A percentile compares a stretch with the other conserved stretches of the same genome.
Conservation (phyloP, 2,113 vertebrate species). For the Phodopus roborovskii region DNA sequence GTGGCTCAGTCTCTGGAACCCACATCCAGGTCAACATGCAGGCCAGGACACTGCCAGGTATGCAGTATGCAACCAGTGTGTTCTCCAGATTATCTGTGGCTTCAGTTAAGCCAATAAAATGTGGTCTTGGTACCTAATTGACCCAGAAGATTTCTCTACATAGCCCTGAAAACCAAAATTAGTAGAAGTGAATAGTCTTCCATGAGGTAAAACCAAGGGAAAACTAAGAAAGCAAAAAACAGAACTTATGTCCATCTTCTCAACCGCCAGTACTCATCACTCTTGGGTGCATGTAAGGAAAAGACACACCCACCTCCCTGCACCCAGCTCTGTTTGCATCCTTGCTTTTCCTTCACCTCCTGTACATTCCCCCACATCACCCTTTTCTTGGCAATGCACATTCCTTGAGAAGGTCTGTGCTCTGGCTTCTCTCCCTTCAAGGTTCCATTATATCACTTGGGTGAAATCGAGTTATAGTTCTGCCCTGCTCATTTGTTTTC, state of each 20-base stretch:
- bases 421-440: neutral
- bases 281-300: neutral
- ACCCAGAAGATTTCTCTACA: neutral
- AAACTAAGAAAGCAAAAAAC: constrained; percentile 20
- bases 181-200: neutral
- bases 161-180: neutral
- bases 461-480: neutral
- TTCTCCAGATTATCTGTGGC: neutral
- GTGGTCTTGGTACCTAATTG: neutral
- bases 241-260: neutral
- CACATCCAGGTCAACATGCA: neutral
- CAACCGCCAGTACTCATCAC: neutral
- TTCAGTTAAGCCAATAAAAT: constrained; percentile 3
- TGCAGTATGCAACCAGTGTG: neutral
- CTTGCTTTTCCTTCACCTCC: neutral
- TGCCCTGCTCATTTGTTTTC: neutral
- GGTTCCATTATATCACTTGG: neutral
- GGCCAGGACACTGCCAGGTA: neutral
- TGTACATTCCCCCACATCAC: accelerated
- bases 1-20: neutral
- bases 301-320: neutral
- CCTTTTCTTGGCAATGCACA: neutral
- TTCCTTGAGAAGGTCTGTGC: neutral
- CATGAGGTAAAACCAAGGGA: neutral
- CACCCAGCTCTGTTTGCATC: neutral